Evolutionary conservation across 2,888 invertebrate species (phyloP), one percentile per base, ranked within the genome.

Genomic region (Lasioglossum malachurum): DNA sequence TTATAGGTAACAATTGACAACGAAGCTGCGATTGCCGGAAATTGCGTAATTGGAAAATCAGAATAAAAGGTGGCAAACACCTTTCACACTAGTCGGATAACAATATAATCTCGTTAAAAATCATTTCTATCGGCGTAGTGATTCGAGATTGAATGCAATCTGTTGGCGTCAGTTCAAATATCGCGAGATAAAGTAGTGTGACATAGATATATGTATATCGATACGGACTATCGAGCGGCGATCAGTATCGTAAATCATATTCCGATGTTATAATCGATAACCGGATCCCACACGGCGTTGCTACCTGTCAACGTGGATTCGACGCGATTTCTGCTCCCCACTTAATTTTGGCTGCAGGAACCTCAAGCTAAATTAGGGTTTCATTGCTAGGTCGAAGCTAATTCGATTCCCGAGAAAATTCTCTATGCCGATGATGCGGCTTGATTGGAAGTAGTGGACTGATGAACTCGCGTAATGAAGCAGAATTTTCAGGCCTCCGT

Each of bases 371-470:
- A 73, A 79, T 73, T 78, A 23, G 60, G 23, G 35, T 60, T 73
- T 60, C 44, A 46, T 73, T 60, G 73, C n/a, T 49, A 35, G 75
- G 35, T 41, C 75, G 57, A n/a, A 8, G 75, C 38, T 75, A 57
- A 75, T 75, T 60, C 19, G n/a, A 78, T 78, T 71, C n/a, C 38
- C 35, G 53, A 71, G 71, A 78, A 35, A 57, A 46, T 78, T 72
- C 38, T 75, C 73, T 31, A 49, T 74, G 73, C 27, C 46, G 31
- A 49, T 38, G 69, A 23, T 71, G 38, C 69, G n/a, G 69, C 38
- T 38, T 71, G 38, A 38, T 71, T 41, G 69, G 23, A 71, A 71
- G 67, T 38, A 67, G 38, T 41, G n/a, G 10, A 69, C 38, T 71
- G n/a, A 71, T 14, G 38, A 41, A 71, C 69, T 71, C 38, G 38